These are phyloP conservation scores for Aplysina aerophoba DNA, from an alignment of 37 sponge, comb jelly and placozoan species.

Conservation along the genomic window DNA sequence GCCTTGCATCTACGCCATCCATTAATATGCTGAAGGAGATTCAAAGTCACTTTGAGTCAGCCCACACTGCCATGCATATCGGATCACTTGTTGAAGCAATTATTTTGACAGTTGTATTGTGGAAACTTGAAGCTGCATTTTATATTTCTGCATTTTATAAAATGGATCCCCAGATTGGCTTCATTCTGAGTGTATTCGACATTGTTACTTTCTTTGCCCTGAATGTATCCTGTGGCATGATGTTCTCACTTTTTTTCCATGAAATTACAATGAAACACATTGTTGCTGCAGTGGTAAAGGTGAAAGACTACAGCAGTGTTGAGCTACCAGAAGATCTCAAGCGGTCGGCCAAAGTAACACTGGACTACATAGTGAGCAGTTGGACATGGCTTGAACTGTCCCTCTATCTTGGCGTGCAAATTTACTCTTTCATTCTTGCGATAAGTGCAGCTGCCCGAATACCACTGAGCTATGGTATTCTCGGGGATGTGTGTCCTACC, in stretches of 20 bases:
- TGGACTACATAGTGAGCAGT: neutral
- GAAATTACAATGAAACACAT: neutral
- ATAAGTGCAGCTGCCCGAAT: neutral
- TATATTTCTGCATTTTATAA: too few species aligned
- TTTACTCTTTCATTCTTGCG: neutral
- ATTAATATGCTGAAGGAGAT: neutral
- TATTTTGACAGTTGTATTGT: neutral
- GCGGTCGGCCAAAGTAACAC: neutral
- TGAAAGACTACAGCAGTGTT: neutral
- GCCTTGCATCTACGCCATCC: neutral
- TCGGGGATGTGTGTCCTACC: neutral
- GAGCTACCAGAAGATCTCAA: neutral
- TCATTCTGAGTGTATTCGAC: neutral
- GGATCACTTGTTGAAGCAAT: neutral
- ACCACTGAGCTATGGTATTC: constrained; percentile 6
- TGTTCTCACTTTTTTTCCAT: neutral
- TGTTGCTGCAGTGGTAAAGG: neutral
- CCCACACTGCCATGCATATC: neutral
- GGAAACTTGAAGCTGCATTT: neutral
- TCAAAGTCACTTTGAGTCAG: neutral
- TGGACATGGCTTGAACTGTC: neutral
- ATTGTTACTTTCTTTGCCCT: neutral
- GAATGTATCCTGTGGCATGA: neutral
- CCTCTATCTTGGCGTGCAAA: neutral
- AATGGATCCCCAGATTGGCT: neutral